phyloP scores from a whole-genome alignment of 2,113 vertebrate species.

The Melanostigma gelatinosum region DNA sequence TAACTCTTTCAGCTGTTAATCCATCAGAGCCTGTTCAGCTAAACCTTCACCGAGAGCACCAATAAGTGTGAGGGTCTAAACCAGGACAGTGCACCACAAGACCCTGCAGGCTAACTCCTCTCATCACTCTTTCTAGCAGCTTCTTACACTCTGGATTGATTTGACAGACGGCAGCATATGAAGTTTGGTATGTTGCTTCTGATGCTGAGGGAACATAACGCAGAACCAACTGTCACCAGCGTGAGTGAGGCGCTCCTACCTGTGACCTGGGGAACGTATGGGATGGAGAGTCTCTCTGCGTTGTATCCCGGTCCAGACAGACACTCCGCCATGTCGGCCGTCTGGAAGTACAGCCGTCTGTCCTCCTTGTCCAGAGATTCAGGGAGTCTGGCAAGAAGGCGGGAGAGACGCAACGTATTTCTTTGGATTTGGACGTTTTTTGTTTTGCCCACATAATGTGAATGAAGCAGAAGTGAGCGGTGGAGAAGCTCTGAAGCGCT shows the following conservation, averaged over 20 bases:
- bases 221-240: too few relatives aligned
- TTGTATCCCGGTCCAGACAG: slow-evolving; percentile 92
- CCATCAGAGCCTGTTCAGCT: background rate
- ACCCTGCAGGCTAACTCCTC: too few relatives aligned
- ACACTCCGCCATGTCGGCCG: slow-evolving; percentile 90
- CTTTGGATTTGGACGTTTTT: too few relatives aligned
- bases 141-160: too few relatives aligned
- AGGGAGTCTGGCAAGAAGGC: slow-evolving; percentile 84
- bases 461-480: background rate
- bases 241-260: slow-evolving; percentile 80
- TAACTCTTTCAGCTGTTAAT: slow-evolving; percentile 20
- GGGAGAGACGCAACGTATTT: too few relatives aligned
- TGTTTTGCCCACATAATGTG: background rate
- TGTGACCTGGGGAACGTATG: slow-evolving; percentile 95
- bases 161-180: too few relatives aligned
- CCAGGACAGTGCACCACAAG: too few relatives aligned
- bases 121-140: too few relatives aligned
- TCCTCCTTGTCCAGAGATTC: slow-evolving; percentile 89
- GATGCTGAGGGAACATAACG: too few relatives aligned
- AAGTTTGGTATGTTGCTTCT: too few relatives aligned
- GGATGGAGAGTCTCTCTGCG: slow-evolving; percentile 89
- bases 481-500: background rate
- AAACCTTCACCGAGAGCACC: background rate
- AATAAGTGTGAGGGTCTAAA: background rate
- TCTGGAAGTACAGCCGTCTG: slow-evolving; percentile 89